A percentile compares a stretch with the other conserved stretches of the same genome.
Conservation (phyloP, 1,140 invertebrate genomes). For the Matsumurasca onukii region DNA sequence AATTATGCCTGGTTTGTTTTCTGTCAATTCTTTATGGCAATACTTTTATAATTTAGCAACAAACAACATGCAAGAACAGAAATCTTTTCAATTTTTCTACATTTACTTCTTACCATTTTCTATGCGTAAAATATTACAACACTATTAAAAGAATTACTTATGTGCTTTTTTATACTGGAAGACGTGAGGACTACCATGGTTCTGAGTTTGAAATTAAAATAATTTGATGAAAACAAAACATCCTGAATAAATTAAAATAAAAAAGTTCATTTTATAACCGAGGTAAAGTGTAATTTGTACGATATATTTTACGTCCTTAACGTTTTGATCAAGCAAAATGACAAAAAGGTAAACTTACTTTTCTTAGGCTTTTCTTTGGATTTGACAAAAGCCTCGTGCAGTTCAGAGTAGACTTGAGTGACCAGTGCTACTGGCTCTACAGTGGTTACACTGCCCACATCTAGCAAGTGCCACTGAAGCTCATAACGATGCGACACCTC, state of each 20-base stretch:
- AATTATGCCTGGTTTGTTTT: too few relatives aligned
- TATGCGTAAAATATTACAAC: too few relatives aligned
- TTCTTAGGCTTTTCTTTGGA: slow-evolving; percentile 32
- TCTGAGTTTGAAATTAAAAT: neutral
- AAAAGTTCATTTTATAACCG: neutral
- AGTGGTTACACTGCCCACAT: slow-evolving; percentile 53
- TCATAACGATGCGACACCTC: slow-evolving; percentile 43
- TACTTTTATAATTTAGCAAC: too few relatives aligned
- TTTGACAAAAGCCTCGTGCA: slow-evolving; percentile 59
- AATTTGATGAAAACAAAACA: neutral
- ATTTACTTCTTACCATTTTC: too few relatives aligned
- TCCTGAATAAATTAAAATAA: neutral
- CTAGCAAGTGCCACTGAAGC: slow-evolving; percentile 42
- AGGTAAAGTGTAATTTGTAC: too few relatives aligned
- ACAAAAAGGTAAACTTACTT: slow-evolving; percentile 15
- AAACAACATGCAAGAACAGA: too few relatives aligned
- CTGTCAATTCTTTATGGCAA: too few relatives aligned
- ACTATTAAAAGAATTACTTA: too few relatives aligned
- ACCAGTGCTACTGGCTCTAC: slow-evolving; percentile 68
- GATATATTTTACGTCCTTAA: too few relatives aligned
- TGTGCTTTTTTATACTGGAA: too few relatives aligned
- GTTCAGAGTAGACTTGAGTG: slow-evolving; percentile 62
- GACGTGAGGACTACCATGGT: neutral
- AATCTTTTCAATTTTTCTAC: too few relatives aligned
- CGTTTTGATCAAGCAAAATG: neutral